Conservation (phyloP, 2,888 invertebrate species). For the Anarsia innoxiella region DNA sequence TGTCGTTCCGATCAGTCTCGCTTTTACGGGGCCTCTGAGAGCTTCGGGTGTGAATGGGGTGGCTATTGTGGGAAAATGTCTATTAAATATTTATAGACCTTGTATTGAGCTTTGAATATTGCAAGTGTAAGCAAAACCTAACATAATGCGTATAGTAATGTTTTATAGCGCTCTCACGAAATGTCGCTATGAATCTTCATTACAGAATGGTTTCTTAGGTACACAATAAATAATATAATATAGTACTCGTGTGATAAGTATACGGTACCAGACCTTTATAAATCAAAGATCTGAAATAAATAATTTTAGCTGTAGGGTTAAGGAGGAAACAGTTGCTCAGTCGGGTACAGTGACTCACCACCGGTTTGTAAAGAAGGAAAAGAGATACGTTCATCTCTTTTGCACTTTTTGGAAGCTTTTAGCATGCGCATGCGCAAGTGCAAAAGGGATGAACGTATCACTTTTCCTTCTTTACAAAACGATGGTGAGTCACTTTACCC, state of each 20-base stretch:
- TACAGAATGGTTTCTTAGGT: background rate
- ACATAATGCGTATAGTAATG: constrained; percentile 27
- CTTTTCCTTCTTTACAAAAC: too few species aligned
- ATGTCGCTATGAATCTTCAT: constrained; percentile 6
- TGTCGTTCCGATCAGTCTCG: constrained; percentile 59
- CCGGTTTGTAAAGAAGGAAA: too few species aligned
- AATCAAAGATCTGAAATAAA: background rate
- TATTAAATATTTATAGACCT: constrained; percentile 70
- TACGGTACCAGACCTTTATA: background rate
- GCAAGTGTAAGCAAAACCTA: constrained; percentile 40
- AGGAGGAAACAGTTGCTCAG: too few species aligned
- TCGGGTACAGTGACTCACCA: too few species aligned
- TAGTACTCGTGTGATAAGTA: background rate
- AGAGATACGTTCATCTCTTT: too few species aligned
- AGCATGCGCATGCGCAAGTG: too few species aligned
- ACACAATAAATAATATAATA: background rate
- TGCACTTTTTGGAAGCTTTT: too few species aligned
- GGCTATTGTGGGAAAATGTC: constrained; percentile 72
- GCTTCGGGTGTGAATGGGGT: constrained; percentile 67
- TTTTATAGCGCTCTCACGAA: constrained; percentile 9
- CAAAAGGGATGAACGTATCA: too few species aligned
- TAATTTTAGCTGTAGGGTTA: background rate
- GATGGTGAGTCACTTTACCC: too few species aligned
- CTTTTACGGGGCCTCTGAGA: constrained; percentile 59
- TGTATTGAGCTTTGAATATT: constrained; percentile 44